Percentiles rank a stretch among this genome's conserved stretches.
phyloP scores from a whole-genome alignment of 2,797 vertebrate genomes.

The Gymnothorax reevesii region DNA sequence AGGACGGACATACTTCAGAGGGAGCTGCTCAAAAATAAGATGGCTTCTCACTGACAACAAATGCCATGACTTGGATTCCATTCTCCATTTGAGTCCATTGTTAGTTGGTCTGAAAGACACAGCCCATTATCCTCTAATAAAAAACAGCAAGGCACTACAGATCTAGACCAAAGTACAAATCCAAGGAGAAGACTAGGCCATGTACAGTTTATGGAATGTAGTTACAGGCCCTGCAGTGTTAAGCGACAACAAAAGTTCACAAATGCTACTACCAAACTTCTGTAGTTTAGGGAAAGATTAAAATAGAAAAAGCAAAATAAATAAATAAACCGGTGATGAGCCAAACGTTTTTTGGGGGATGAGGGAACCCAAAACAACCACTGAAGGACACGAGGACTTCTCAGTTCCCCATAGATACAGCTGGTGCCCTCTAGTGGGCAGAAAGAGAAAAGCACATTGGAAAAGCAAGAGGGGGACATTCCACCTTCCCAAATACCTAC shows the following conservation, averaged over 20 bases:
- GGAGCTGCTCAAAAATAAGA: not conserved
- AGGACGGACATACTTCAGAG: not conserved
- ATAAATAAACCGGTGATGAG: too few species aligned
- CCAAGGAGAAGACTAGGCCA: not conserved
- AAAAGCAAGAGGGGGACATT: not conserved
- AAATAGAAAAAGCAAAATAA: too few species aligned
- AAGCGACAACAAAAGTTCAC: too few species aligned
- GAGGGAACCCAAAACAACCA: conserved; percentile 34
- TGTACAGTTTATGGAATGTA: not conserved
- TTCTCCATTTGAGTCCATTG: not conserved
- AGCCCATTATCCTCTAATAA: not conserved
- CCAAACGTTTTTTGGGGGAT: conserved; percentile 5
- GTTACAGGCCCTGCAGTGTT: not conserved
- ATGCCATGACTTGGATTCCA: not conserved
- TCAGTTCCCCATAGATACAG: not conserved
- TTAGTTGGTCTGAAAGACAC: not conserved
- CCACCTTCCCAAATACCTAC: not conserved
- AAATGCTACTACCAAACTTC: too few species aligned
- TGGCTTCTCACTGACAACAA: not conserved
- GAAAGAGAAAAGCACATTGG: conserved; percentile 13
- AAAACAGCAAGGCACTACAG: not conserved
- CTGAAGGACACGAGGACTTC: conserved; percentile 1
- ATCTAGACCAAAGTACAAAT: not conserved
- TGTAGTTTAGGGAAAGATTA: too few species aligned
- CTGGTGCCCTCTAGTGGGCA: conserved; percentile 46